phyloP scores from a whole-genome alignment of 2,797 vertebrate genomes.

The Hypotaenidia okinawae region DNA sequence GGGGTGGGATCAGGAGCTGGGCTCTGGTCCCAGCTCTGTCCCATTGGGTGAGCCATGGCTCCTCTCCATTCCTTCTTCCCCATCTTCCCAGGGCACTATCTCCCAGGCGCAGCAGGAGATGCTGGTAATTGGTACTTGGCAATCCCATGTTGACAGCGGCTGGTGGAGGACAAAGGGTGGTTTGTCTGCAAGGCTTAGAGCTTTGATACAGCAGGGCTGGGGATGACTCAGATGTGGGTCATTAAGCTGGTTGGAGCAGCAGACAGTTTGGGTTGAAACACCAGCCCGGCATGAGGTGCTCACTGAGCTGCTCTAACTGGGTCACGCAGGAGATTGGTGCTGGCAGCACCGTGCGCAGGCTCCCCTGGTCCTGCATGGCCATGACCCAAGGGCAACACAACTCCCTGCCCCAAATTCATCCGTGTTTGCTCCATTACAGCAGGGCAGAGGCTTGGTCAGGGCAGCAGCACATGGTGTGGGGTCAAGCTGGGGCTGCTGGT shows the following conservation, averaged over 20 bases:
- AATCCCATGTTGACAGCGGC: background rate
- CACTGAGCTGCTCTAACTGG: background rate
- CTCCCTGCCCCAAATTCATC: accelerated
- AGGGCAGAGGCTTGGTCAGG: background rate
- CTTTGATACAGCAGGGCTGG: background rate
- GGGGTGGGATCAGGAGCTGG: background rate
- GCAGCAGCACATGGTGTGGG: accelerated
- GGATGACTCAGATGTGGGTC: conserved; percentile 24
- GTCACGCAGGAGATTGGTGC: accelerated
- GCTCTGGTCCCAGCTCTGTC: background rate
- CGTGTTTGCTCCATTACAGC: accelerated
- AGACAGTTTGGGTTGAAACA: background rate
- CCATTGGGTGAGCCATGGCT: background rate
- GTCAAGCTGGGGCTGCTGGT: background rate
- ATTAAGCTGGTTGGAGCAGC: background rate
- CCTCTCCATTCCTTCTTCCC: background rate
- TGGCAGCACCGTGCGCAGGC: accelerated
- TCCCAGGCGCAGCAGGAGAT: background rate
- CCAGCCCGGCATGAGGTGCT: background rate
- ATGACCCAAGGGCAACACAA: accelerated
- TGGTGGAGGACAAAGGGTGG: conserved; percentile 29
- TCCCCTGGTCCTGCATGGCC: accelerated
- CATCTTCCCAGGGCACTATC: background rate
- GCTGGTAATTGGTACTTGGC: background rate
- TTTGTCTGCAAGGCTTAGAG: background rate